Evolutionary conservation across 2,797 vertebrate species (phyloP).

Genomic region (Hybognathus amarus): DNA sequence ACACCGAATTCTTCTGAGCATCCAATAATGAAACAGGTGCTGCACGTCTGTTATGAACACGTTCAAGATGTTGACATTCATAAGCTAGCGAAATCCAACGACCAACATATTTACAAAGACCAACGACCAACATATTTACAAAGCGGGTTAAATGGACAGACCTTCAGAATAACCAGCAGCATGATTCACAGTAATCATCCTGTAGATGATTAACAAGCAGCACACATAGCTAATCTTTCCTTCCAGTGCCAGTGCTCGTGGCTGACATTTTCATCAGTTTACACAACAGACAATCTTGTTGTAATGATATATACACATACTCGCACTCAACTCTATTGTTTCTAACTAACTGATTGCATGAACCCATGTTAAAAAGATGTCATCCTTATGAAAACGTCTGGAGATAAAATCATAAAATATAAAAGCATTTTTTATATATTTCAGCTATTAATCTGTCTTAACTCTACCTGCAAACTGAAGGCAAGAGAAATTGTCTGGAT

Average conservation of each 20-base stretch:
- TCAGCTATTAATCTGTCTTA: neutral
- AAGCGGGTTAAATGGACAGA: conserved; percentile 16
- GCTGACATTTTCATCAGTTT: conserved; percentile 8
- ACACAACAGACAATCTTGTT: conserved; percentile 13
- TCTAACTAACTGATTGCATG: neutral
- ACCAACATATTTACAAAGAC: too few relatives aligned
- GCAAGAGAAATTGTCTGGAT: neutral
- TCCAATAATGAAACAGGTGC: conserved; percentile 28
- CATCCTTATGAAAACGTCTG: neutral
- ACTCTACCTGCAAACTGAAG: neutral
- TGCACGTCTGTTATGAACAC: neutral
- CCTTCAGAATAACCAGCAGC: conserved; percentile 40
- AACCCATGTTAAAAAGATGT: neutral
- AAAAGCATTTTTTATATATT: neutral
- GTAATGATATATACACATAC: neutral
- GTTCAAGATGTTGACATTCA: conserved; percentile 11
- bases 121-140: neutral
- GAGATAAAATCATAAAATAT: neutral
- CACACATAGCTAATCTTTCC: conserved; percentile 9
- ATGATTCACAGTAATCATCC: conserved; percentile 42
- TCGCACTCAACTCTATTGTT: neutral
- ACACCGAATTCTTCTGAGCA: conserved; percentile 6
- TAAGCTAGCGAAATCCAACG: neutral
- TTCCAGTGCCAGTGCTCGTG: neutral
- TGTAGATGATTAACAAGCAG: conserved; percentile 28